Evolutionary conservation across 2,113 vertebrate species (phyloP), one percentile per base, ranked within the genome.

Genomic region (Salvator merianae): DNA sequence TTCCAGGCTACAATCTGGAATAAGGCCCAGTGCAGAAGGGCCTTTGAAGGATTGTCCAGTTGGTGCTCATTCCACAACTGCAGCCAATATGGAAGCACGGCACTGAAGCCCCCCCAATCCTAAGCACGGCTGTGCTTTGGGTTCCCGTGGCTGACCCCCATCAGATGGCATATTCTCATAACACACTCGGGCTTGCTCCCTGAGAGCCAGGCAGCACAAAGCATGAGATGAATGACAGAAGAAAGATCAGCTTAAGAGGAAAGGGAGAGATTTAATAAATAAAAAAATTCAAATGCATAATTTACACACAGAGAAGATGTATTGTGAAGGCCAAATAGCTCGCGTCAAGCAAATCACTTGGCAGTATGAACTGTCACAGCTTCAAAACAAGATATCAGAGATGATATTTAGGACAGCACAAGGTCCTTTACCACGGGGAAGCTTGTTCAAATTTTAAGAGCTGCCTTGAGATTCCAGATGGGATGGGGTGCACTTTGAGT

Each of bases 281-380:
- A 66, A 91, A 3, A 20, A 20, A 20, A 20, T 90, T 83, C 80
- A 83, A 89, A 88, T 83, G 88, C 7, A 84, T 77, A 68, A 81
- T 90, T 88, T 89, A 90, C 83, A 74, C 73, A 76, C 62, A 74
- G 73, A n/a, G 82, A 91, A 88, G 87, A 93, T 71, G 0, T 50
- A 88, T 91, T 88, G 83, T 84, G 90, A 92, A 88, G 87, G 86
- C 87, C 87, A 83, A 90, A 86, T 92, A 84, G 82, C 90, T 92
- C 73, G 81, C 71, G 53, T 81, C 77, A 26, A 80, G 84, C 63
- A 89, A 91, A 88, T 90, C 91, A 90, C 85, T 93, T 83, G 66
- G 20, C 28, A 72, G 63, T 77, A 88, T 86, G 16, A n/a, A 36
- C 36, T 30, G 26, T 43, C 69, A 26, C 5, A 10, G 36, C 40